These are phyloP conservation scores for Hystrix cristata DNA, from an alignment of 2,113 vertebrate genomes.

Conservation along the genomic window DNA sequence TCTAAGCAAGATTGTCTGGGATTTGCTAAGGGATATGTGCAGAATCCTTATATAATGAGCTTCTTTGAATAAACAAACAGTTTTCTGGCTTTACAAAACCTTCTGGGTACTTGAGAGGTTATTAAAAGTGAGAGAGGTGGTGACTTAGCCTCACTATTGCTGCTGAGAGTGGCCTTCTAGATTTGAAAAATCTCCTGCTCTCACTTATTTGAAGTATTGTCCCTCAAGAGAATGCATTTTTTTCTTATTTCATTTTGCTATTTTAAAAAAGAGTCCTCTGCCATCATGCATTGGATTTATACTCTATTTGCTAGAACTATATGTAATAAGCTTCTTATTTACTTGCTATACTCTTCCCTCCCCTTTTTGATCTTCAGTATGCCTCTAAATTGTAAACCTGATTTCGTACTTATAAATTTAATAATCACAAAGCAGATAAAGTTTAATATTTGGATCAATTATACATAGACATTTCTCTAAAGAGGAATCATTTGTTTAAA, in stretches of 20 bases:
- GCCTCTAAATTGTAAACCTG: neutral
- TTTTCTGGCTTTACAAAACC: conserved; percentile 65
- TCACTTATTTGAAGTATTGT: neutral
- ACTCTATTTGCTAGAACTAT: neutral
- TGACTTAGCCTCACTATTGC: neutral
- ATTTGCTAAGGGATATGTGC: conserved; percentile 75
- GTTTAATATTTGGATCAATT: neutral
- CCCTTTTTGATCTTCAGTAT: neutral
- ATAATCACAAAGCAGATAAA: neutral
- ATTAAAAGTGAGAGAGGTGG: conserved; percentile 61
- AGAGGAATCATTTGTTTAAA: conserved; percentile 52
- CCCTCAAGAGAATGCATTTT: neutral
- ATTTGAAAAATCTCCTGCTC: neutral
- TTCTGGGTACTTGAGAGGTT: conserved; percentile 61
- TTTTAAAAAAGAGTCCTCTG: conserved; percentile 1
- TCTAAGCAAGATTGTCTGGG: conserved; percentile 72
- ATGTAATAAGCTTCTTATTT: neutral
- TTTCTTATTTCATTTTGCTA: conserved; percentile 35
- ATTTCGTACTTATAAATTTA: neutral
- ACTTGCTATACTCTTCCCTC: neutral
- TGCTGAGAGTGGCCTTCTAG: neutral
- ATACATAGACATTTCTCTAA: neutral
- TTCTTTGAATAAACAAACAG: conserved; percentile 80
- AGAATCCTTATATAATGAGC: conserved; percentile 78
- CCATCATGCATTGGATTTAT: neutral